These are phyloP conservation scores for Orthosia incerta DNA, from an alignment of 2,888 invertebrate species.

Conservation along the genomic window DNA sequence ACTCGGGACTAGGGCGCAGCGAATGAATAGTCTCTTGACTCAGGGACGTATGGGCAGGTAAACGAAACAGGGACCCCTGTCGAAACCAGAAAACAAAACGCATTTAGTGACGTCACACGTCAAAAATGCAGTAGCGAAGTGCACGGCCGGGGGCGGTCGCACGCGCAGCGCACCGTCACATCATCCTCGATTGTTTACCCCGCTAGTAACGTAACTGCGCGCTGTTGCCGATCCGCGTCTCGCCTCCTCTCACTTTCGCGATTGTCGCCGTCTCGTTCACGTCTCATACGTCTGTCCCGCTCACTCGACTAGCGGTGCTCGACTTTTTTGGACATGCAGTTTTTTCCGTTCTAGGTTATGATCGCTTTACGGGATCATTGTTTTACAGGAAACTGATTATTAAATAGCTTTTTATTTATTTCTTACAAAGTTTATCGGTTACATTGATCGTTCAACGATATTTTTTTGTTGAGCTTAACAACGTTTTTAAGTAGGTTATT, in stretches of 20 bases:
- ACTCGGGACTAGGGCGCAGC: slow-evolving; percentile 21
- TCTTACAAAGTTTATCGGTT: slow-evolving; percentile 1
- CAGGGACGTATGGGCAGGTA: slow-evolving; percentile 39
- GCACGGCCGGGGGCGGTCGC: slow-evolving; percentile 84
- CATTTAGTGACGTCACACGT: slow-evolving; percentile 81
- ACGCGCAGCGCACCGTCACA: slow-evolving; percentile 87
- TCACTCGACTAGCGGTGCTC: slow-evolving; percentile 88
- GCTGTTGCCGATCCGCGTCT: slow-evolving; percentile 86
- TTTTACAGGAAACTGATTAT: slow-evolving; percentile 77
- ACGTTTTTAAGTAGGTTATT: slow-evolving; percentile 16
- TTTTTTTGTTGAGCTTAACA: neutral
- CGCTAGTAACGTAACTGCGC: slow-evolving; percentile 86
- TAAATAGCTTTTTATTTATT: slow-evolving; percentile 50
- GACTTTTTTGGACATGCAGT: slow-evolving; percentile 89
- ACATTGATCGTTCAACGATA: neutral
- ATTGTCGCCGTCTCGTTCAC: slow-evolving; percentile 74
- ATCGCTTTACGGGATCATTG: slow-evolving; percentile 83
- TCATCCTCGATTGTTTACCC: slow-evolving; percentile 89
- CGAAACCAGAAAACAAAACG: slow-evolving; percentile 47
- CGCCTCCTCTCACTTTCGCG: slow-evolving; percentile 91
- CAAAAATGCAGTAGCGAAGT: slow-evolving; percentile 87
- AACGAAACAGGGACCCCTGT: slow-evolving; percentile 40
- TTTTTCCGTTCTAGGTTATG: slow-evolving; percentile 87
- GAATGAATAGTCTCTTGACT: slow-evolving; percentile 15
- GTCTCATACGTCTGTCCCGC: slow-evolving; percentile 74